Evolutionary conservation across 2,113 vertebrate genomes (phyloP), one percentile per base, ranked within the genome.

Genomic region (Heptranchias perlo): DNA sequence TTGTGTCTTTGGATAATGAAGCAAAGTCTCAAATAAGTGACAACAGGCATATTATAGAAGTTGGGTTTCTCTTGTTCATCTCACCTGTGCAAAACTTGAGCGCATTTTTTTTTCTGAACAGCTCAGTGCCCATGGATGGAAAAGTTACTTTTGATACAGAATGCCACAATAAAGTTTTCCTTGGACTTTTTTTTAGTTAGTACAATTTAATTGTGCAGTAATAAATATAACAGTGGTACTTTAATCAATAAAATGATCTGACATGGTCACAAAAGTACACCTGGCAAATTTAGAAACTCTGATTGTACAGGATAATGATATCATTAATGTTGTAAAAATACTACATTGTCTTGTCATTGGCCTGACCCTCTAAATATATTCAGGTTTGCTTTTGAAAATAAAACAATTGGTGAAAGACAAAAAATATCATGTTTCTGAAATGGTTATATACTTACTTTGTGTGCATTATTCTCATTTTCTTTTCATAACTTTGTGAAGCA

Each of bases 1-100:
- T n/a, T n/a, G n/a, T n/a, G n/a, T n/a, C n/a, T n/a, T n/a, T 23
- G 6, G 13, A 16, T 94, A 23, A 58, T 94, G n/a, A n/a, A n/a
- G n/a, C n/a, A n/a, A n/a, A n/a, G n/a, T n/a, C 54, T 58, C 54
- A 93, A 18, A 94, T n/a, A 65, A 64, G 91, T 92, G n/a, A n/a
- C n/a, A n/a, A n/a, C n/a, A n/a, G n/a, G n/a, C n/a, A n/a, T n/a
- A n/a, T n/a, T n/a, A n/a, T n/a, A n/a, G n/a, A n/a, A n/a, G n/a
- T n/a, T 52, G 21, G 28, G 14, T 93, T 93, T 62, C 61, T 39
- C 16, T 13, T 64, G 92, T 44, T 94, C 39, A 39, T n/a, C 54
- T 64, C 31, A 65, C n/a, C 61, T n/a, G 61, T 44, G 21, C 39
- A 44, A 65, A 11, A 10, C 13, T 94, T 64, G 61, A 94, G 61